Base-by-base conservation (phyloP, 2,888 invertebrate species). In the Ormia ochracea region DNA sequence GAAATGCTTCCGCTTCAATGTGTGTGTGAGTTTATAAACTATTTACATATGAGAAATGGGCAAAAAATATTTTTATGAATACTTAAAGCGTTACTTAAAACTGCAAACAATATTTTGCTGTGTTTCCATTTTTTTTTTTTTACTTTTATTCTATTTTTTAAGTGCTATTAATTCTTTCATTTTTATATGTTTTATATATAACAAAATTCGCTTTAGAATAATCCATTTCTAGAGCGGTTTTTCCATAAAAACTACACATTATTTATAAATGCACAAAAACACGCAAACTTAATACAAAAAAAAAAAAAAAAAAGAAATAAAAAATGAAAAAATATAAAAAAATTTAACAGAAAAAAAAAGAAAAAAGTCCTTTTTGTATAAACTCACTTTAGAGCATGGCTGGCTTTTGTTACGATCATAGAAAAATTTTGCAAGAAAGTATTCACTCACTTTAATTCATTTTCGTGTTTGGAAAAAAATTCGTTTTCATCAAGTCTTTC, bases 241-340 rank as follows among this genome's bases (percentile, higher is more conserved):
- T 70, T n/a, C 19, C 56, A 43, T 58, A 52, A 31, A 21, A 10
- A 61, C 6, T 36, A n/a, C 14, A 12, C 26, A 56, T 48, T 33
- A 48, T 50, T 26, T n/a, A n/a, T n/a, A 19, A 12, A 56, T 43
- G 41, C 50, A 50, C 33, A 65, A 61, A n/a, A 59, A 43, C 79
- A 79, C 75, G 75, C 75, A 75, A 70, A 65, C 52, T 52, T 69
- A 19, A 45, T 7, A n/a, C 12, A 21, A 14, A 38, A 54, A 14
- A 38, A 9, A 9, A 63, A 43, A 17, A 31, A 21, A 12, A 50
- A 58, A 26, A 14, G 2, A 1, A 9, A 23, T 38, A 38, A 0
- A 31, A n/a, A 3, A n/a, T 2, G 31, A 56, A n/a, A 14, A 38
- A 9, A 56, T 23, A 38, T n/a, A n/a, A 21, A 56, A 56, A 38